phyloP scores from a whole-genome alignment of 2,113 vertebrate species.

The Hassar affinis region DNA sequence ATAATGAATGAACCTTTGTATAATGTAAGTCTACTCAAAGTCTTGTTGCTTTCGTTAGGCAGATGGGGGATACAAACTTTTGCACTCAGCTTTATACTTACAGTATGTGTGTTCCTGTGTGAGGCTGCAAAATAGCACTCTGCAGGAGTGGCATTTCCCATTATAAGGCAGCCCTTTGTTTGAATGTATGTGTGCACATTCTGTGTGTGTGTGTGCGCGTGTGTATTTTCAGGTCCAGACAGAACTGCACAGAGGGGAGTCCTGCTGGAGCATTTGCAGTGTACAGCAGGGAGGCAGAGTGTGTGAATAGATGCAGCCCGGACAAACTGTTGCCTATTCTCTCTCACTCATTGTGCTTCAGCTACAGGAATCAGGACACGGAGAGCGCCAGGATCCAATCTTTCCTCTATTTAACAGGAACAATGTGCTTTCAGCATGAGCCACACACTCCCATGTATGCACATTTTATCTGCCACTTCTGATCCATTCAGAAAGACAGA shows the following conservation, averaged over 20 bases:
- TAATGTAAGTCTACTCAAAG: background rate
- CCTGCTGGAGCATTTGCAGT: slow-evolving; percentile 37
- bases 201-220: background rate
- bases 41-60: background rate
- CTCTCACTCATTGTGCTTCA: slow-evolving; percentile 38
- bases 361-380: slow-evolving; percentile 28
- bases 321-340: slow-evolving; percentile 29
- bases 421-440: slow-evolving; percentile 13
- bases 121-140: background rate
- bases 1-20: background rate
- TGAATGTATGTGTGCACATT: background rate
- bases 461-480: slow-evolving; percentile 25
- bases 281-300: slow-evolving; percentile 32
- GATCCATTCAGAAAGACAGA: slow-evolving; percentile 25
- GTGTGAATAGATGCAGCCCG: slow-evolving; percentile 26
- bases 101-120: slow-evolving; percentile 1
- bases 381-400: slow-evolving; percentile 32
- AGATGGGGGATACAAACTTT: background rate
- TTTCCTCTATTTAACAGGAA: slow-evolving; percentile 25
- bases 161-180: background rate
- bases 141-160: slow-evolving; percentile 6
- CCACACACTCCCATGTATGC: slow-evolving; percentile 14
- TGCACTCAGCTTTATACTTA: background rate
- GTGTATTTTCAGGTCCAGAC: slow-evolving; percentile 25
- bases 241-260: slow-evolving; percentile 32